A percentile compares a stretch with the other conserved stretches of the same genome.
Conservation (phyloP, 2,113 vertebrate genomes). For the Lamprotornis superbus region DNA sequence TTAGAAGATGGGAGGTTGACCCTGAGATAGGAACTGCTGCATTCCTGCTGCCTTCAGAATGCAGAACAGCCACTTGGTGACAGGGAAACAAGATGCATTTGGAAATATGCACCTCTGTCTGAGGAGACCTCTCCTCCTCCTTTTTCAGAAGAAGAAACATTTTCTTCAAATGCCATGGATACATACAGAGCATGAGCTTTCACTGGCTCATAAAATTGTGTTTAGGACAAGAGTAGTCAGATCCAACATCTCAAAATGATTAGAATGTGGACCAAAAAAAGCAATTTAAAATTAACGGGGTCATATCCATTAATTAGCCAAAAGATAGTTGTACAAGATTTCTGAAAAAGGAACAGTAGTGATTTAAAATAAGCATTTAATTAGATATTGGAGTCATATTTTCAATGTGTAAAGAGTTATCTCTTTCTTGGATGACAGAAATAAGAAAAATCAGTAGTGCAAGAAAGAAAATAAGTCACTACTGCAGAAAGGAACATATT, state of each 20-base stretch:
- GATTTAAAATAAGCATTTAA: neutral
- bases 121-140: neutral
- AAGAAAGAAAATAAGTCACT: neutral
- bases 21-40: neutral
- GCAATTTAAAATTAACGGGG: neutral
- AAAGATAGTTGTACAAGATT: neutral
- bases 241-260: neutral
- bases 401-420: neutral
- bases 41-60: neutral
- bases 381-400: neutral
- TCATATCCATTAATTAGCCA: neutral
- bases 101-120: neutral
- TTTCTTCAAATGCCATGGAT: neutral
- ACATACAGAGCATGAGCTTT: neutral
- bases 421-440: neutral
- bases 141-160: neutral
- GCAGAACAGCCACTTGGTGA: neutral
- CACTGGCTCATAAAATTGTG: neutral
- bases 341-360: neutral
- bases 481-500: neutral
- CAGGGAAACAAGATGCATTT: neutral
- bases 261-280: neutral
- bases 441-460: neutral
- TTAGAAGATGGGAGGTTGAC: slow-evolving; percentile 17
- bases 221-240: neutral